Evolutionary conservation across 2,797 vertebrate genomes (phyloP).

Genomic region (Manis pentadactyla): DNA sequence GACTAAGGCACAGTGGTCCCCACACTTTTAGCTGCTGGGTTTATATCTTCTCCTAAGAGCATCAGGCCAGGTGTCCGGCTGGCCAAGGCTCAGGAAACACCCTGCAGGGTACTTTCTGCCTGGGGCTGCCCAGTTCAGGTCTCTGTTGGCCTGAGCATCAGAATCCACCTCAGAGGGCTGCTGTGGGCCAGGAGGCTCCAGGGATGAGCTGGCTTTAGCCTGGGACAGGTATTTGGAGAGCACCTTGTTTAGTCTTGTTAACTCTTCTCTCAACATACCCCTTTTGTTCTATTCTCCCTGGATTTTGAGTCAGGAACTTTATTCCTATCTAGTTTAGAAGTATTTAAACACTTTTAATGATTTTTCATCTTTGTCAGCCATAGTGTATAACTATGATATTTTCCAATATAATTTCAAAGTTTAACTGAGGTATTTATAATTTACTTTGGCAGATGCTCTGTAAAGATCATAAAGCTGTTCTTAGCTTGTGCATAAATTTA

Average conservation of each 20-base stretch:
- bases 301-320: background rate
- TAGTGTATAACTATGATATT: constrained; percentile 61
- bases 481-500: constrained; percentile 68
- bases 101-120: background rate
- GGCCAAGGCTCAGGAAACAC: background rate
- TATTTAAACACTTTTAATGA: background rate
- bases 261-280: background rate
- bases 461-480: constrained; percentile 56
- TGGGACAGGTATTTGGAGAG: background rate
- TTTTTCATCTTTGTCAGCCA: constrained; percentile 54
- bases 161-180: background rate
- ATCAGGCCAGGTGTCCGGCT: background rate
- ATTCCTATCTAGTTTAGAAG: background rate
- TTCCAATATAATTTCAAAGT: constrained; percentile 60
- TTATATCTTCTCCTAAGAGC: background rate
- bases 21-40: background rate
- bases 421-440: constrained; percentile 78
- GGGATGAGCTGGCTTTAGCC: background rate
- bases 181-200: too few relatives aligned
- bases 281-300: background rate
- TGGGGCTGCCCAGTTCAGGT: background rate
- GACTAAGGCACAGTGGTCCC: background rate
- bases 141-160: background rate
- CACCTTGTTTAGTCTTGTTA: background rate
- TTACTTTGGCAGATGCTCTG: constrained; percentile 66